Base-by-base conservation (phyloP, 2,888 invertebrate species). In the Melipona beecheii region DNA sequence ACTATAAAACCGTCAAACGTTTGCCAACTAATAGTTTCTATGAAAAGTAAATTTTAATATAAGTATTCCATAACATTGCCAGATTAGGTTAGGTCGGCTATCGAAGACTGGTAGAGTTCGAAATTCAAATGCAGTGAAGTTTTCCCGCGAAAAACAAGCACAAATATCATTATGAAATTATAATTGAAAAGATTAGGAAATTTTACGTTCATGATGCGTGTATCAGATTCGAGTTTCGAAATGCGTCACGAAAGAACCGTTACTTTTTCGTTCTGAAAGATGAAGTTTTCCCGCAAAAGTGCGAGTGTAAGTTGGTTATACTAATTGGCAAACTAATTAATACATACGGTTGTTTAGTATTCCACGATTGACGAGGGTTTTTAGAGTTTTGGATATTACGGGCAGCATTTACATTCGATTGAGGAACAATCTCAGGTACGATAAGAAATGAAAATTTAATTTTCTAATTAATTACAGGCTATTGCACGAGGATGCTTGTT, bases 281-380 rank as follows among this genome's bases (percentile, higher is more conserved):
- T 50, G 43, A 74, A 78, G 27, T 21, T 15, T 36, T 50, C 17
- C 50, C 31, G 6, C 0, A 9, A 43, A 43, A 43, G 13, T 24
- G n/a, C 3, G 19, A 58, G 71, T 43, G 27, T 3, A 9, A 6
- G 2, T 64, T 31, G 2, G 17, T 21, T 21, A 52, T 27, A 31
- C 4, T 31, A 31, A 31, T 4, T 31, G 31, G 15, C 21, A 19
- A 52, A 73, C 31, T 50, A 50, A 36, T 69, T 36, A 27, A 83
- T 83, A 81, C 83, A 31, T 83, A 83, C 83, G 75, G 70, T 49
- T 60, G 62, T 58, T 65, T 36, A 73, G 24, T 31, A 68, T 65
- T 70, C 81, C 60, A 56, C 64, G 36, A 58, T 69, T 60, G 52
- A 24, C n/a, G 31, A 76, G 43, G 31, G 4, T 31, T 43, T 54